Percentiles rank a stretch among this genome's conserved stretches.
phyloP scores from a whole-genome alignment of 2,113 vertebrate genomes.

The Ammodytes dubius region DNA sequence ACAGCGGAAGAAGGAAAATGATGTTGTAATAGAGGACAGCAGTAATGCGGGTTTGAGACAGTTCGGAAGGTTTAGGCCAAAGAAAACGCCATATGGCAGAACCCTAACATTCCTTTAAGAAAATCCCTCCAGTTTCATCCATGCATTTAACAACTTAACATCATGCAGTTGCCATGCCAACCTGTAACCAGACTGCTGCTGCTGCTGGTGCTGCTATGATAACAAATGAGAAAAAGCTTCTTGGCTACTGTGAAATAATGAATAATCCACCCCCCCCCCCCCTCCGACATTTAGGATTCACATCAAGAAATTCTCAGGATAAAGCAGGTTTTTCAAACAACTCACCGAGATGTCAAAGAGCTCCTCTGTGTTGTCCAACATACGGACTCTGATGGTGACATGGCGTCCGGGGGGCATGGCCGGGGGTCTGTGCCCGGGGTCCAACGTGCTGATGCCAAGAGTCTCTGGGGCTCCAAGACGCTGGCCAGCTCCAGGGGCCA shows the following conservation, averaged over 20 bases:
- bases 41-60: slow-evolving; percentile 19
- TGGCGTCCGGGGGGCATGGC: slow-evolving; percentile 92
- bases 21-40: not conserved
- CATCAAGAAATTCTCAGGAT: slow-evolving; percentile 4
- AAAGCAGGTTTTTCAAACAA: slow-evolving; percentile 19
- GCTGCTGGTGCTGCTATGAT: slow-evolving; percentile 57
- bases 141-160: slow-evolving; percentile 60
- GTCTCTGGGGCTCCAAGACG: slow-evolving; percentile 93
- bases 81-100: slow-evolving; percentile 27
- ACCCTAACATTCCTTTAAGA: slow-evolving; percentile 31
- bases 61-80: slow-evolving; percentile 25
- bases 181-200: slow-evolving; percentile 67
- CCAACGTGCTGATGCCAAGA: slow-evolving; percentile 96
- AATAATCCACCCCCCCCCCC: slow-evolving; percentile 33
- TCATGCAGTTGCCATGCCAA: slow-evolving; percentile 81
- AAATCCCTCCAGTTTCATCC: slow-evolving; percentile 54
- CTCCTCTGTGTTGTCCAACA: slow-evolving; percentile 97
- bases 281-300: slow-evolving; percentile 29
- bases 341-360: slow-evolving; percentile 96
- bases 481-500: slow-evolving; percentile 89
- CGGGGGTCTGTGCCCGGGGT: slow-evolving; percentile 91
- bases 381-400: slow-evolving; percentile 92
- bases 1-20: not conserved
- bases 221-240: slow-evolving; percentile 46
- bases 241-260: slow-evolving; percentile 41